Evolutionary conservation across 1,140 invertebrate genomes (phyloP).

Genomic region (Drosophila sucinea): DNA sequence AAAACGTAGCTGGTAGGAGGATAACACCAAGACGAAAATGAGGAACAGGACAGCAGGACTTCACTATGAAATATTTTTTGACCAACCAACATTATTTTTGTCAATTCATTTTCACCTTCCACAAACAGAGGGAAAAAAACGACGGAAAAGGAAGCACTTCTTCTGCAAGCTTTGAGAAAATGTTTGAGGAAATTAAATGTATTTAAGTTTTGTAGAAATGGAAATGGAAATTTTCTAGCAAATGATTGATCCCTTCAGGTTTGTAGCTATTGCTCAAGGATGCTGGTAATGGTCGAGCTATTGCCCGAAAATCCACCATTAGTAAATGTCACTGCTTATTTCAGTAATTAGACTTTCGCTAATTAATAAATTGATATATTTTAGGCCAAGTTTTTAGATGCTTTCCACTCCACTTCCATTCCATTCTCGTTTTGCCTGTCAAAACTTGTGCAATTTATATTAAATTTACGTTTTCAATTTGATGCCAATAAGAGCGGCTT

Average conservation of each 20-base stretch:
- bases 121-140: slow-evolving; percentile 43
- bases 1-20: slow-evolving; percentile 50
- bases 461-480: slow-evolving; percentile 74
- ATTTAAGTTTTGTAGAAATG: slow-evolving; percentile 25
- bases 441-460: slow-evolving; percentile 78
- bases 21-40: slow-evolving; percentile 15
- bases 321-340: slow-evolving; percentile 4
- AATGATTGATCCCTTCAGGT: slow-evolving; percentile 1
- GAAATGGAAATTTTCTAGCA: neutral
- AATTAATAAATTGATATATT: slow-evolving; percentile 7
- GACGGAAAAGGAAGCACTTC: slow-evolving; percentile 42
- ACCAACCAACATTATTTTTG: slow-evolving; percentile 32
- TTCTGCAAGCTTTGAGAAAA: slow-evolving; percentile 48
- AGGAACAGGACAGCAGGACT: slow-evolving; percentile 22
- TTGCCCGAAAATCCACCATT: neutral
- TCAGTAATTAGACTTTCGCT: neutral
- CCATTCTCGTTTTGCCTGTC: slow-evolving; percentile 52
- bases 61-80: slow-evolving; percentile 53
- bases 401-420: neutral
- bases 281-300: neutral
- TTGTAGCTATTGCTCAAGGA: neutral
- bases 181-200: slow-evolving; percentile 74
- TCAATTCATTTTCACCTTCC: slow-evolving; percentile 37
- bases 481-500: slow-evolving; percentile 61
- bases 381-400: neutral